Percentiles rank a stretch among this genome's conserved stretches.
Conservation (phyloP, 2,113 vertebrate species). For the Hydrolagus affinis region DNA sequence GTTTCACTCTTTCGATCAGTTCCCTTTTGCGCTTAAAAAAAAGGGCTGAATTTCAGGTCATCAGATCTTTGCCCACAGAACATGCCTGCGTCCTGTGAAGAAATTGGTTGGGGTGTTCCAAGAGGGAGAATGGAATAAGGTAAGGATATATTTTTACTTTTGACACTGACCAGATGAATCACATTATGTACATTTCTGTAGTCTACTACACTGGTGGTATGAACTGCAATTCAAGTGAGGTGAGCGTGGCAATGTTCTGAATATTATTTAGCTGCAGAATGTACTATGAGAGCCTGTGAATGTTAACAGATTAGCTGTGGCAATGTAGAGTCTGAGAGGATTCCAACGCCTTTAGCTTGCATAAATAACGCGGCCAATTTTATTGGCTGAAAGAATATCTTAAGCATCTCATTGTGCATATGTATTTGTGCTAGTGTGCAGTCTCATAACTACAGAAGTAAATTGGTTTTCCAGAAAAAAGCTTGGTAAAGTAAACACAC, state of each 20-base stretch:
- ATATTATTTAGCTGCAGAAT: neutral
- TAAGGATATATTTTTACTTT: no score
- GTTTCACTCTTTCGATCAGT: no score
- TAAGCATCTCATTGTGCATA: slow-evolving; percentile 35
- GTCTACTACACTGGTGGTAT: neutral
- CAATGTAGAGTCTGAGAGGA: neutral
- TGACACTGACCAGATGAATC: no score
- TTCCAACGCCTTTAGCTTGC: no score
- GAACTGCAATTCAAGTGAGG: neutral
- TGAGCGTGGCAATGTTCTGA: neutral
- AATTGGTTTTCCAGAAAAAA: slow-evolving; percentile 38
- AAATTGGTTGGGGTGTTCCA: no score
- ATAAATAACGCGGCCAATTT: neutral
- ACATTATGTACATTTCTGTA: no score
- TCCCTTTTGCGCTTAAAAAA: no score
- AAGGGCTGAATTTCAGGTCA: no score
- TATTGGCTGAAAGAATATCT: slow-evolving; percentile 24
- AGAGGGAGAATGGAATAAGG: no score
- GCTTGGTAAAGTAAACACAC: slow-evolving; percentile 34
- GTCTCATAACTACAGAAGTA: slow-evolving; percentile 37
- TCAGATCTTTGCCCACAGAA: no score
- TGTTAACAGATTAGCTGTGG: neutral
- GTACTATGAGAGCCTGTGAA: neutral
- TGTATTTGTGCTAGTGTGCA: slow-evolving; percentile 31
- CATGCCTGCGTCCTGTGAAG: no score